phyloP scores from a whole-genome alignment of 2,888 invertebrate species.

The Pinctada fucata region DNA sequence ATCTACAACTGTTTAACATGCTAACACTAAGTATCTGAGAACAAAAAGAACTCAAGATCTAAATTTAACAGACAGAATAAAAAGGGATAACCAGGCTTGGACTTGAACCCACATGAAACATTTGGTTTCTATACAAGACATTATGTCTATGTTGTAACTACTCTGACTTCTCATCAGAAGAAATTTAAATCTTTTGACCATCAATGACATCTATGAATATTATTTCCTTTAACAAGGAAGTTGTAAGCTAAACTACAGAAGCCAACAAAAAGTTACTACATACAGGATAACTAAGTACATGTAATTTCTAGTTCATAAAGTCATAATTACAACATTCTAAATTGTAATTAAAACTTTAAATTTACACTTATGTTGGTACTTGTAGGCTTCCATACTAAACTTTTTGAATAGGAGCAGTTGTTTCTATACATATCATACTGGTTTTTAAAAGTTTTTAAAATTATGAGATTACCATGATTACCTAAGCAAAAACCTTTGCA shows the following conservation, averaged over 20 bases:
- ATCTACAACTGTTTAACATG: background rate
- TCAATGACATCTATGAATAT: background rate
- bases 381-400: no score
- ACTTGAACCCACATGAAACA: background rate
- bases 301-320: no score
- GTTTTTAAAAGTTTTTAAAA: background rate
- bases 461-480: no score
- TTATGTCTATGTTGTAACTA: background rate
- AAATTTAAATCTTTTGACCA: background rate
- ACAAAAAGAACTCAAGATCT: background rate
- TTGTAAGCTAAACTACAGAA: background rate
- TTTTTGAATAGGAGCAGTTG: background rate
- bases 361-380: no score
- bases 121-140: background rate
- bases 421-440: no score
- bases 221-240: background rate
- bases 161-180: background rate
- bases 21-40: background rate
- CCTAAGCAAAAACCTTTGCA: constrained; percentile 11
- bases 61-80: background rate
- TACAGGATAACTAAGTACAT: no score
- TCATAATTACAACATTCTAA: no score
- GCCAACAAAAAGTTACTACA: no score
- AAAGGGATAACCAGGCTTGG: background rate
- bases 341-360: no score